Evolutionary conservation across 2,888 invertebrate species (phyloP), one percentile per base, ranked within the genome.

Genomic region (Chromoteleia sp.): DNA sequence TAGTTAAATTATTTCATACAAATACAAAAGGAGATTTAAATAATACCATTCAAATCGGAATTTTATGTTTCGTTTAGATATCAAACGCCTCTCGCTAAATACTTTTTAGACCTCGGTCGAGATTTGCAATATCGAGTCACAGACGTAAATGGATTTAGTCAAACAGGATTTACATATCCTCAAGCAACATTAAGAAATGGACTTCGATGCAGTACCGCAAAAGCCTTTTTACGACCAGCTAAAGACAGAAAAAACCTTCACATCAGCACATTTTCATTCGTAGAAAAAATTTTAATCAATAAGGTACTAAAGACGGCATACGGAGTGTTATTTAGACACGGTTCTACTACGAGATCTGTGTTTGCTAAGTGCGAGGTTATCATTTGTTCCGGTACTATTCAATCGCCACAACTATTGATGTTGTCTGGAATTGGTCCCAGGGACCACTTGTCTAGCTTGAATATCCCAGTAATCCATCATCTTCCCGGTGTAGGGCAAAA

Each of bases 361-460:
- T 92, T 92, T 81, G 96, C 96, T 0, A 86, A 82, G 25, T 93
- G 93, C 6, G 98, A 98, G 92, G 94, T 98, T 0, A 96, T 99
- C 80, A 90, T 99, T 39, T 95, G 25, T 41, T 14, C 97, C 0
- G 99, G 98, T 0, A 92, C 97, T 0, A 93, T 98, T 82, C 96
- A 96, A 87, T 95, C 96, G 1, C 97, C 98, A 0, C 97, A 98
- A 88, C 87, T 98, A 14, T 92, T 98, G 30, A 96, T 97, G 96
- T 89, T 98, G 43, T 97, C 97, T 0, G 98, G 98, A 0, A 93
- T 97, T 8, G 96, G 97, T 2, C 95, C 96, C 0, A 92, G 92
- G 2, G 91, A 93, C 6, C 94, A 96, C 87, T 92, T 96, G 2
- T 90, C 92, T 59, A 93, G 94, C 48, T 86, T 94, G 19, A 94